Evolutionary conservation across 2,797 vertebrate genomes (phyloP).

Genomic region (Prunella strophiata): DNA sequence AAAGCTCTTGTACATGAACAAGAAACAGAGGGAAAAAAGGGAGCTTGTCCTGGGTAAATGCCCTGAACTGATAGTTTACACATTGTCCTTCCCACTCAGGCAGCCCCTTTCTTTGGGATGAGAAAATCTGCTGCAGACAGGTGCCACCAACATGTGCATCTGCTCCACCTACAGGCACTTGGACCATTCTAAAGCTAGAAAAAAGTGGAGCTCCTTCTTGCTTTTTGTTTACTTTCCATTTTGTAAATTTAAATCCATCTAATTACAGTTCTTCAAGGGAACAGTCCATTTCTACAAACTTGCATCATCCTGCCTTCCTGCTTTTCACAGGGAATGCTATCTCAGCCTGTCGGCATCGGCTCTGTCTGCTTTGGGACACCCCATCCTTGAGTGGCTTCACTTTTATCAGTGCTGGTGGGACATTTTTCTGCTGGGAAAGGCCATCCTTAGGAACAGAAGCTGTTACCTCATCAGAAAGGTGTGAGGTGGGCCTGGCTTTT

Average conservation of each 20-base stretch:
- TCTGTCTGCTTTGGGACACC: background rate
- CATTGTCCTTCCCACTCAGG: background rate
- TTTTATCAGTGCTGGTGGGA: background rate
- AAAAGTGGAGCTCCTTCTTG: background rate
- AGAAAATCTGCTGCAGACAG: background rate
- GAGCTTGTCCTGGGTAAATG: background rate
- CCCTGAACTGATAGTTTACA: background rate
- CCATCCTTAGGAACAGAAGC: conserved; percentile 29
- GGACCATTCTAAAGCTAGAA: rapidly evolving
- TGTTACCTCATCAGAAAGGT: conserved; percentile 11
- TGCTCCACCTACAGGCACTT: background rate
- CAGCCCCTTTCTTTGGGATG: background rate
- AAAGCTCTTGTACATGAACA: background rate
- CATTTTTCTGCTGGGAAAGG: conserved; percentile 21
- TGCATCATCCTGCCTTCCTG: background rate
- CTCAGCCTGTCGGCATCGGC: background rate
- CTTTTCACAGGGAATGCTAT: background rate
- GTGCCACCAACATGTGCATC: rapidly evolving
- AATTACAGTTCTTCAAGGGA: background rate
- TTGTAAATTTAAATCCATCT: background rate
- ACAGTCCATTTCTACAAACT: background rate
- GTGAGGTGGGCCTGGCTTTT: conserved; percentile 23
- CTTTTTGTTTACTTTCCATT: background rate
- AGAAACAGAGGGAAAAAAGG: background rate
- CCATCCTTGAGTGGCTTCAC: background rate